Percentiles rank a stretch among this genome's conserved stretches.
Evolutionary conservation across 1,140 invertebrate species (phyloP).

Genomic region (Pseudomyrmex sp.): DNA sequence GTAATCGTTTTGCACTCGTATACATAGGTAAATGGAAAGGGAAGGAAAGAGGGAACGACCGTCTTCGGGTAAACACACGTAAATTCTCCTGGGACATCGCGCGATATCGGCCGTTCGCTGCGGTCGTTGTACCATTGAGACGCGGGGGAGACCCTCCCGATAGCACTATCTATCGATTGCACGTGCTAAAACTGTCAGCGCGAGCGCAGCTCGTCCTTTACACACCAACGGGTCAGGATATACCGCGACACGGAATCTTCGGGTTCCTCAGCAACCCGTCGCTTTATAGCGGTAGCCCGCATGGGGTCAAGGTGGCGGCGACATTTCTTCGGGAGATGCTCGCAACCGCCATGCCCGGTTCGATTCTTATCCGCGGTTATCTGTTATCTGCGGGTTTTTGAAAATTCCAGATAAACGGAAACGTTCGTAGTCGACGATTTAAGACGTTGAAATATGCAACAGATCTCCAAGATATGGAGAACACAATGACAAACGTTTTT

Average conservation of each 20-base stretch:
- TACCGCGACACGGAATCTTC: slow-evolving; percentile 12
- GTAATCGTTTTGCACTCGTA: slow-evolving; percentile 20
- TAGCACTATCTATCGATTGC: slow-evolving; percentile 76
- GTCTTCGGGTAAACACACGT: slow-evolving; percentile 35
- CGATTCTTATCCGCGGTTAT: slow-evolving; percentile 33
- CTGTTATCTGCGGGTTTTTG: slow-evolving; percentile 13
- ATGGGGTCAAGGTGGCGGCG: slow-evolving; percentile 69
- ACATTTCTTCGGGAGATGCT: slow-evolving; percentile 70
- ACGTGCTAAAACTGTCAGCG: slow-evolving; percentile 76
- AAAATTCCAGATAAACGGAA: slow-evolving; percentile 32
- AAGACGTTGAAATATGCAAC: slow-evolving; percentile 15
- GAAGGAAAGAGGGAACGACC: neutral
- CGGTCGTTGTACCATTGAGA: slow-evolving; percentile 31
- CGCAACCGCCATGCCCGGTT: neutral
- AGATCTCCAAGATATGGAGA: no score
- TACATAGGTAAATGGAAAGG: neutral
- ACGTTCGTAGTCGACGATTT: slow-evolving; percentile 6
- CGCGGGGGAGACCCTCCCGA: slow-evolving; percentile 9
- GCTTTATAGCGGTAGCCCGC: slow-evolving; percentile 73
- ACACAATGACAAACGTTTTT: neutral
- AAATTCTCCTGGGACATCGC: slow-evolving; percentile 41
- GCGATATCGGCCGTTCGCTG: slow-evolving; percentile 33
- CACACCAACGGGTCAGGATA: slow-evolving; percentile 9
- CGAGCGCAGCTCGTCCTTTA: slow-evolving; percentile 50
- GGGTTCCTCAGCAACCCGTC: slow-evolving; percentile 3